Percentiles rank a stretch among this genome's conserved stretches.
These are phyloP conservation scores for Centropus bengalensis DNA, from an alignment of 2,113 vertebrate species.

Conservation along the genomic window DNA sequence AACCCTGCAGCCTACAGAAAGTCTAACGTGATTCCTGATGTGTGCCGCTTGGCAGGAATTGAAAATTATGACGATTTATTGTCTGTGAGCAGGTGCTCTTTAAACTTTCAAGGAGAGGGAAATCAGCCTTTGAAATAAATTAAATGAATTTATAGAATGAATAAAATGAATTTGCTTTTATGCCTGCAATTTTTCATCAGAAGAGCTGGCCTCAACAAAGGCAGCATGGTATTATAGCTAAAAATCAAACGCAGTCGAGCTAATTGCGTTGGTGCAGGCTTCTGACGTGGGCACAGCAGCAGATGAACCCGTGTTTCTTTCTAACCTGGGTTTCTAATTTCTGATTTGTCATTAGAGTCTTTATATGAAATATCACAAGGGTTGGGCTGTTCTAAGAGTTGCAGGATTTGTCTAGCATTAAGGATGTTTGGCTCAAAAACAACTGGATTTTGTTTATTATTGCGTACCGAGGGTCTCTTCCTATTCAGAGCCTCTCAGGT, in stretches of 20 bases:
- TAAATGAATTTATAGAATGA: not conserved
- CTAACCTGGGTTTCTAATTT: not conserved
- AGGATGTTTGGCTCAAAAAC: not conserved
- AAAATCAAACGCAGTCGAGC: not conserved
- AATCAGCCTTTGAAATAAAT: not conserved
- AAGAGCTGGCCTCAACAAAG: not conserved
- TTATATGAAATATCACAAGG: not conserved
- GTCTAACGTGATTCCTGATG: constrained; percentile 15
- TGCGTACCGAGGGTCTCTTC: not conserved
- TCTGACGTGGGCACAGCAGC: not conserved
- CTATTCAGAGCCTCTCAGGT: not conserved
- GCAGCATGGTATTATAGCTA: not conserved
- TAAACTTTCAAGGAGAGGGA: not conserved
- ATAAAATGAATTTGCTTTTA: not conserved
- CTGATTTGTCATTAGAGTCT: not conserved
- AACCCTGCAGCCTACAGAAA: not conserved
- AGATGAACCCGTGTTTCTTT: not conserved
- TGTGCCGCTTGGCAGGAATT: not conserved
- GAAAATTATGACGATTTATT: not conserved
- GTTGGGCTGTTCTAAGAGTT: not conserved
- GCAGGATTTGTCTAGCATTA: not conserved
- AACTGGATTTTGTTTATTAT: not conserved
- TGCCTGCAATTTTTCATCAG: not conserved
- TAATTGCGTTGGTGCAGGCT: not conserved
- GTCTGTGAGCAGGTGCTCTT: not conserved